Evolutionary conservation across 2,888 invertebrate species (phyloP).

Genomic region (Philonicus albiceps): DNA sequence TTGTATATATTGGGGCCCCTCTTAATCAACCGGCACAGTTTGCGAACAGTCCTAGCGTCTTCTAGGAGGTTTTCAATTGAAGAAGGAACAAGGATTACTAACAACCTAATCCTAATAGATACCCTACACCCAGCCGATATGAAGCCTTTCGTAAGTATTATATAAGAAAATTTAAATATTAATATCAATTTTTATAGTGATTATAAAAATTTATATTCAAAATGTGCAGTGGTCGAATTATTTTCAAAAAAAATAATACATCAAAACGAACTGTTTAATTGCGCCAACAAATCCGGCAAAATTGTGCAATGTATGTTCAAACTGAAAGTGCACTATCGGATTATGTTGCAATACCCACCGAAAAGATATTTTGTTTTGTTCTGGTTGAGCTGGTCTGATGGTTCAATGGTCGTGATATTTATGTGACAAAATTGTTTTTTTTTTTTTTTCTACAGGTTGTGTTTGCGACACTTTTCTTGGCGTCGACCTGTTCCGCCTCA

Average conservation of each 20-base stretch:
- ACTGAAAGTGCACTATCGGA: background rate
- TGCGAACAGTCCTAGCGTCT: constrained; percentile 65
- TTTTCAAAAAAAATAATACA: background rate
- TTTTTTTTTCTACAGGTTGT: constrained; percentile 55
- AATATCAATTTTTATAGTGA: background rate
- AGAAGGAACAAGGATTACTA: constrained; percentile 41
- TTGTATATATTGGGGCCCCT: constrained; percentile 61
- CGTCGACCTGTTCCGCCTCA: constrained; percentile 9
- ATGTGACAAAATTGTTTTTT: constrained; percentile 9
- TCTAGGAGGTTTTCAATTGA: constrained; percentile 63
- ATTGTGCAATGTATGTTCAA: background rate
- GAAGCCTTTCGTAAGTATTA: constrained; percentile 62
- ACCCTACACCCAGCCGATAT: constrained; percentile 51
- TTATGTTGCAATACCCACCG: background rate
- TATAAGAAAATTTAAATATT: background rate
- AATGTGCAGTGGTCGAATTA: background rate
- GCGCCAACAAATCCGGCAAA: no score
- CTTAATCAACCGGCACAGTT: constrained; percentile 62
- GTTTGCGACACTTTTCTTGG: constrained; percentile 53
- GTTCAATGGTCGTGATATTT: background rate
- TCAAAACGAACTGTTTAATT: background rate
- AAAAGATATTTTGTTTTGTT: constrained; percentile 13
- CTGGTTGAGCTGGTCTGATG: background rate
- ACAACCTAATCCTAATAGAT: background rate
- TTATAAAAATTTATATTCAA: background rate